Evolutionary conservation across 2,113 vertebrate genomes (phyloP).

Genomic region (Pongo abelii): DNA sequence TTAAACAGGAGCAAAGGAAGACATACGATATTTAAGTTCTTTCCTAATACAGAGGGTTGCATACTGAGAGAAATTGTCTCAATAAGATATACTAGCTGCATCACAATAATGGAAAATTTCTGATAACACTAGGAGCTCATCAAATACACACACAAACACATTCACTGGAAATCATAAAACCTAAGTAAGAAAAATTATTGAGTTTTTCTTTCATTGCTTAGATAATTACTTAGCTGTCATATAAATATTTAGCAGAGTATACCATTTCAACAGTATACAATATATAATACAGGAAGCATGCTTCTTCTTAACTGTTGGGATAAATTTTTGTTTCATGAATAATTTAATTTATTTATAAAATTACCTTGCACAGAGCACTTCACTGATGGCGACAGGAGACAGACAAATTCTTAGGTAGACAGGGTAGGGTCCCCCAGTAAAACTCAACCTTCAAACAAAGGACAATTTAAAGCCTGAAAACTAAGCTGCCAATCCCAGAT

Average conservation of each 20-base stretch:
- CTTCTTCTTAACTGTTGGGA: not conserved
- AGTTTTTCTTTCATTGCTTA: slow-evolving; percentile 36
- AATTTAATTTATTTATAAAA: slow-evolving; percentile 35
- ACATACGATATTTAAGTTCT: not conserved
- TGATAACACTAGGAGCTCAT: slow-evolving; percentile 4
- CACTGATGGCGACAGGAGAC: not conserved
- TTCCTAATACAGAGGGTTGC: not conserved
- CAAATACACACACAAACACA: not conserved
- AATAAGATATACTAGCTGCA: not conserved
- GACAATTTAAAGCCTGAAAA: too few relatives aligned
- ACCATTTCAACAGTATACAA: not conserved
- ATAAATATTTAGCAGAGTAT: slow-evolving; percentile 44
- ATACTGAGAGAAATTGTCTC: slow-evolving; percentile 6
- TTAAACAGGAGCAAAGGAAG: slow-evolving; percentile 38
- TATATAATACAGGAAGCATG: not conserved
- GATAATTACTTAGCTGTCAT: slow-evolving; percentile 21
- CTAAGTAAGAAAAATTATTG: slow-evolving; percentile 29
- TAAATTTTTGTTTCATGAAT: not conserved
- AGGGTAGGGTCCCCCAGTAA: too few relatives aligned
- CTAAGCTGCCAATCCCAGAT: too few relatives aligned
- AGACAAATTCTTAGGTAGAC: too few relatives aligned
- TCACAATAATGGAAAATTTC: slow-evolving; percentile 56
- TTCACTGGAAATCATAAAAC: slow-evolving; percentile 1
- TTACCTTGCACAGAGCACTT: not conserved
- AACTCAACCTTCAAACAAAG: too few relatives aligned